These are phyloP conservation scores for Uloborus plumipes DNA, from an alignment of 2,888 invertebrate species.

Conservation along the genomic window DNA sequence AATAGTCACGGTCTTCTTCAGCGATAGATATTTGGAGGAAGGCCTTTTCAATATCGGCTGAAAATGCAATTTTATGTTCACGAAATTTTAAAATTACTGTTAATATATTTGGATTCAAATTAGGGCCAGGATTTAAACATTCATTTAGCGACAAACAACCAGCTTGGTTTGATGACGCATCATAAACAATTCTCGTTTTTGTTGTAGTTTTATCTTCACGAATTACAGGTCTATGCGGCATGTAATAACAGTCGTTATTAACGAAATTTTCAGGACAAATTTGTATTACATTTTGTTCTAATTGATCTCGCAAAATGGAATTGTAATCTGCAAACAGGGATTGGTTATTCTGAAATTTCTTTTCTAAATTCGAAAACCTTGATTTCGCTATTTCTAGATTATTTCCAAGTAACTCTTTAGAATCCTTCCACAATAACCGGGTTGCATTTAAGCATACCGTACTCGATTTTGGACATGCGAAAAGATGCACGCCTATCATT, in stretches of 20 bases:
- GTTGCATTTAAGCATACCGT: no score
- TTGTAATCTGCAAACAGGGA: conserved; percentile 6
- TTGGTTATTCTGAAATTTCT: conserved; percentile 9
- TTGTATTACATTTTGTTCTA: not conserved
- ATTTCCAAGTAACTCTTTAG: not conserved
- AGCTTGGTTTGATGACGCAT: conserved; percentile 26
- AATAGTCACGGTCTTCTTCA: conserved; percentile 15
- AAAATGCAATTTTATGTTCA: conserved; percentile 53
- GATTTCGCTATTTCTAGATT: not conserved
- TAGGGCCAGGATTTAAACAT: conserved; percentile 19
- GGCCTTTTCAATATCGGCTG: conserved; percentile 32
- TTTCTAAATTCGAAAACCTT: not conserved
- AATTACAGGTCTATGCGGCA: conserved; percentile 29
- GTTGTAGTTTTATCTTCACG: conserved; percentile 7
- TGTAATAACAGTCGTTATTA: conserved; percentile 7
- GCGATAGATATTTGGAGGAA: conserved; percentile 25
- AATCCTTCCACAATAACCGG: conserved; percentile 9
- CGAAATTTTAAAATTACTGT: conserved; percentile 17
- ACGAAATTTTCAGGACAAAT: not conserved
- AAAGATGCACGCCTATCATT: no score
- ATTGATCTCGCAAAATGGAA: not conserved
- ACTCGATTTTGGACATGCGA: no score
- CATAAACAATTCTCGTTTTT: conserved; percentile 34
- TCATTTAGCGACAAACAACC: conserved; percentile 32
- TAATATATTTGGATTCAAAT: conserved; percentile 20